Evolutionary conservation across 1,140 invertebrate species (phyloP).

Genomic region (Ceratitis capitata): DNA sequence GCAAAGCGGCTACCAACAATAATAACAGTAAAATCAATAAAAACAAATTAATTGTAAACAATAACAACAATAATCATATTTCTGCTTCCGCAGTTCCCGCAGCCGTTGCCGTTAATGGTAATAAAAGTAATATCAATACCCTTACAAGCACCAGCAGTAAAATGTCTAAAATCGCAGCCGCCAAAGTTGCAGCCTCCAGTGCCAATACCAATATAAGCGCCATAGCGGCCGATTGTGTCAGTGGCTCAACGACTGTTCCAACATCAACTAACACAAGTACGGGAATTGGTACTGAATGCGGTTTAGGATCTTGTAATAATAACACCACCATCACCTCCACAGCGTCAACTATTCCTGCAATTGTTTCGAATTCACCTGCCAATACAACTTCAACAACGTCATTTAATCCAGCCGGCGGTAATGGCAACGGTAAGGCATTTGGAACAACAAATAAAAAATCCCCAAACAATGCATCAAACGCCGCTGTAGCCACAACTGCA

Average conservation of each 20-base stretch:
- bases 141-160: conserved; percentile 50
- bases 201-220: neutral
- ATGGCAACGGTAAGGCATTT: conserved; percentile 1
- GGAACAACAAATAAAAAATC: neutral
- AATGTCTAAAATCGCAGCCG: conserved; percentile 50
- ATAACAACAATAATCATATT: conserved; percentile 45
- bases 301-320: conserved; percentile 33
- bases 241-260: conserved; percentile 2
- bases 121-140: conserved; percentile 52
- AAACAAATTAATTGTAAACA: conserved; percentile 41
- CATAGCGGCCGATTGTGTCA: neutral
- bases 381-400: conserved; percentile 55
- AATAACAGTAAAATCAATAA: conserved; percentile 42
- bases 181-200: conserved; percentile 47
- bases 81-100: conserved; percentile 18
- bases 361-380: conserved; percentile 50
- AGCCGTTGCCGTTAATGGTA: conserved; percentile 45
- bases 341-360: conserved; percentile 45
- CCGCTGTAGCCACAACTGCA: conserved; percentile 21
- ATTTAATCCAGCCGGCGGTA: conserved; percentile 51
- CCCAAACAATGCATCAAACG: conserved; percentile 19
- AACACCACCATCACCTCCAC: conserved; percentile 37
- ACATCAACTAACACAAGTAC: conserved; percentile 43
- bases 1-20: conserved; percentile 39
- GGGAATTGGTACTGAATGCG: conserved; percentile 48